Evolutionary conservation across 1,140 invertebrate species (phyloP), one percentile per base, ranked within the genome.

Genomic region (Druon quercuslanigerum): DNA sequence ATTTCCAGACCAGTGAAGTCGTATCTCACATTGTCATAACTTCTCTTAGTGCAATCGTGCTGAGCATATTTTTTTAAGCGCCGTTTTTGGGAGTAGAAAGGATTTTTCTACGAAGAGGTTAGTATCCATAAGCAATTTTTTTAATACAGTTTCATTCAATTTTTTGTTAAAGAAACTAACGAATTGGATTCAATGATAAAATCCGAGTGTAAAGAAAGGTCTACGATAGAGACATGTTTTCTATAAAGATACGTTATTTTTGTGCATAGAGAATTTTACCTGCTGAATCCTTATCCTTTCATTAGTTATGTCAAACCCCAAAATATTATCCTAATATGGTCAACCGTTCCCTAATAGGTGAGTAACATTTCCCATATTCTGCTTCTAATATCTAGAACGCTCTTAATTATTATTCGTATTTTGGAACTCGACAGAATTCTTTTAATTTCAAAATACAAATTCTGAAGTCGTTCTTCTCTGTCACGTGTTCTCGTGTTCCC

Each of bases 401-500:
- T 8, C 11, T 14, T 73, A 52, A 73, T 12, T 17, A 75, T 73
- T 7, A 74, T 57, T 50, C 11, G n/a, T 46, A 13, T 14, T 71
- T 40, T 40, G 16, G n/a, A 71, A 3, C 13, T 51, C 8, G 9
- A 46, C 40, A 70, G n/a, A 33, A 6, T 51, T 13, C 16, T 19
- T 4, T 17, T 19, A n/a, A 3, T n/a, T 33, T 50, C 20, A 50
- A 51, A 33, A 70, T 6, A 46, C 57, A 72, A 56, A 40, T 70
- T 51, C 7, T 12, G 52, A 5, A 17, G 40, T 46, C 40, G 19
- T 71, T n/a, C 19, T 71, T 83, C 20, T 11, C 16, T 20, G 33
- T 86, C 85, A 88, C 73, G 86, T 88, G 51, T 88, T 83, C 25
- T 85, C 86, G 46, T 83, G 77, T 40, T 88, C 86, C 85, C 85